Conservation (phyloP, 2,797 vertebrate genomes). For the Capromys pilorides region DNA sequence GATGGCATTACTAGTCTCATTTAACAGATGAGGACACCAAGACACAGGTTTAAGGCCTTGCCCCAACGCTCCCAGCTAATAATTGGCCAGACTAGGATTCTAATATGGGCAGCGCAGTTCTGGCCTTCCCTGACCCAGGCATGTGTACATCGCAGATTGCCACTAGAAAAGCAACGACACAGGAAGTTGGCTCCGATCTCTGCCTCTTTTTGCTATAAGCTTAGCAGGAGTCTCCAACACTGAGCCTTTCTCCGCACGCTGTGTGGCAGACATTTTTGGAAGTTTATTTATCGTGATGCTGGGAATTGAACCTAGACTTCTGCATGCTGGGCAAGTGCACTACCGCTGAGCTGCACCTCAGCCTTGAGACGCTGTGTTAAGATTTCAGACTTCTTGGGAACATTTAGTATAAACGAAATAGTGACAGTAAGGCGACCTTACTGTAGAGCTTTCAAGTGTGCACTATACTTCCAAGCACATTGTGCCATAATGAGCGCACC, state of each 20-base stretch:
- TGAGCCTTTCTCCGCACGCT: neutral
- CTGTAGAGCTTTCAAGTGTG: neutral
- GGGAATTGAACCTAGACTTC: neutral
- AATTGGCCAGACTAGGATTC: neutral
- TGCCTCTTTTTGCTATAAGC: neutral
- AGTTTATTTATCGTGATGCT: neutral
- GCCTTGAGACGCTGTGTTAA: neutral
- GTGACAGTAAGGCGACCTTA: neutral
- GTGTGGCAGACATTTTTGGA: neutral
- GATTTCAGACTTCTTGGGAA: neutral
- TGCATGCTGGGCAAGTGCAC: neutral
- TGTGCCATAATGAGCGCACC: neutral
- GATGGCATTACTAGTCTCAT: neutral
- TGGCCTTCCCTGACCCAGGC: neutral
- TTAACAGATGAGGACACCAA: slow-evolving; percentile 21
- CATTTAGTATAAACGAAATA: neutral
- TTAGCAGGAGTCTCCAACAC: neutral
- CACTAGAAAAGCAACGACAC: neutral
- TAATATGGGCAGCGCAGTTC: neutral
- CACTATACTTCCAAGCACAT: neutral
- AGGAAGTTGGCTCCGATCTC: neutral
- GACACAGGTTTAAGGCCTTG: neutral
- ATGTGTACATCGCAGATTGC: neutral
- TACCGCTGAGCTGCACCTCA: neutral
- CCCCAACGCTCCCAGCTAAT: neutral